Evolutionary conservation across 2,797 vertebrate species (phyloP).

Genomic region (Psittacula derbiana): DNA sequence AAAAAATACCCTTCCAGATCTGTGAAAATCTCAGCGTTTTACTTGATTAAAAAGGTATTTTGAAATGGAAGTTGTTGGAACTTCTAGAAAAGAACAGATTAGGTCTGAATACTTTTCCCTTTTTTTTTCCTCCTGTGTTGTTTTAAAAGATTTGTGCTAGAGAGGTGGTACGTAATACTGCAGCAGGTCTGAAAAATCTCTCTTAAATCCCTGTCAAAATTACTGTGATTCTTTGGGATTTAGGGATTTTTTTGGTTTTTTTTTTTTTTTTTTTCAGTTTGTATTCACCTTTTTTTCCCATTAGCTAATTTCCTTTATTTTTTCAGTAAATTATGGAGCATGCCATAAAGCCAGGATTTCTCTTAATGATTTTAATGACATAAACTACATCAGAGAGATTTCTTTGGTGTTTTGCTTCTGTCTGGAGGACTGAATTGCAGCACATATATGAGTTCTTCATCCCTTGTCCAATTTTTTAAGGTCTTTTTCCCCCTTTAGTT

Average conservation of each 20-base stretch:
- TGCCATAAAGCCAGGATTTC: background rate
- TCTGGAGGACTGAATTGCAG: background rate
- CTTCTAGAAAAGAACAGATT: background rate
- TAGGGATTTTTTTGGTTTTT: background rate
- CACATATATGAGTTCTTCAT: background rate
- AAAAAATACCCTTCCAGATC: background rate
- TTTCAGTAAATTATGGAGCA: background rate
- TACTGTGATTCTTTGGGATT: background rate
- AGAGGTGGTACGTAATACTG: background rate
- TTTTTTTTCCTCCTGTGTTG: background rate
- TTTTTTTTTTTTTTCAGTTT: background rate
- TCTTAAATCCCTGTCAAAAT: background rate
- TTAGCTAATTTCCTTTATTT: background rate
- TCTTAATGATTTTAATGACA: background rate
- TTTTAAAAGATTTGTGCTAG: background rate
- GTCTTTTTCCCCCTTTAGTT: conserved; percentile 22
- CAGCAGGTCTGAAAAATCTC: background rate
- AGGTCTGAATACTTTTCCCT: background rate
- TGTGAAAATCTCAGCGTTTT: background rate
- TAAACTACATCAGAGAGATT: background rate
- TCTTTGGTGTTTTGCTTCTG: background rate
- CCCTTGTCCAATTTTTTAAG: background rate
- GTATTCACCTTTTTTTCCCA: background rate
- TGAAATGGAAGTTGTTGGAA: background rate
- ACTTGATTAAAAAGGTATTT: conserved; percentile 37